Evolutionary conservation across 1,140 invertebrate genomes (phyloP).

Genomic region (Chrysopa pallens): DNA sequence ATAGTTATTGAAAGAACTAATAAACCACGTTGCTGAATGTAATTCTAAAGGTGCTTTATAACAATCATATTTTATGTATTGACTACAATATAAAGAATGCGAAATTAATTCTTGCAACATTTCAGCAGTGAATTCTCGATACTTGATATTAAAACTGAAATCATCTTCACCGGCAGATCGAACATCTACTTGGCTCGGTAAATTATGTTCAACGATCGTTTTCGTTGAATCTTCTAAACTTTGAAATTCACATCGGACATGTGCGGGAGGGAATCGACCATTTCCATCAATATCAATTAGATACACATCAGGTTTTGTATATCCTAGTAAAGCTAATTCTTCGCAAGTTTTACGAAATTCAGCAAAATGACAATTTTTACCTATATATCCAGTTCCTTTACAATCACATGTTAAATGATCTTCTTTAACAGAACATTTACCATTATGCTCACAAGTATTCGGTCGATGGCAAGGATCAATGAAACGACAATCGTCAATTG

Average conservation of each 20-base stretch:
- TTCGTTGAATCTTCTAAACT: constrained; percentile 69
- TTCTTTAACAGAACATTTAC: constrained; percentile 74
- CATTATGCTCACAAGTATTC: constrained; percentile 80
- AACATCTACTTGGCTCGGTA: constrained; percentile 76
- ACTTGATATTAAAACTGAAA: constrained; percentile 69
- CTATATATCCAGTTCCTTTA: constrained; percentile 67
- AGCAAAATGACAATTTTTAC: constrained; percentile 86
- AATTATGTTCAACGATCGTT: constrained; percentile 82
- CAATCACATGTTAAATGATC: constrained; percentile 78
- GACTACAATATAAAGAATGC: constrained; percentile 74
- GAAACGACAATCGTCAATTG: constrained; percentile 78
- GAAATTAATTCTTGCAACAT: constrained; percentile 81
- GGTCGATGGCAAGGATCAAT: constrained; percentile 76
- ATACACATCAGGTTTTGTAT: constrained; percentile 75
- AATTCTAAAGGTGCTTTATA: constrained; percentile 72
- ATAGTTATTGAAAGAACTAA: constrained; percentile 52
- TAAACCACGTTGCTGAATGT: constrained; percentile 80
- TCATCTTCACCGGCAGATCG: constrained; percentile 52
- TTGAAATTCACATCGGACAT: constrained; percentile 82
- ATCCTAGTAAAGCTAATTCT: constrained; percentile 68
- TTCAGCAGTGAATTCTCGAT: constrained; percentile 72
- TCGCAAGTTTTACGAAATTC: constrained; percentile 80
- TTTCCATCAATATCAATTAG: constrained; percentile 86
- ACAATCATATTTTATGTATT: constrained; percentile 83
- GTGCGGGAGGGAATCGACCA: constrained; percentile 71